Evolutionary conservation across 2,888 invertebrate species (phyloP).

Genomic region (Thyatira batis): DNA sequence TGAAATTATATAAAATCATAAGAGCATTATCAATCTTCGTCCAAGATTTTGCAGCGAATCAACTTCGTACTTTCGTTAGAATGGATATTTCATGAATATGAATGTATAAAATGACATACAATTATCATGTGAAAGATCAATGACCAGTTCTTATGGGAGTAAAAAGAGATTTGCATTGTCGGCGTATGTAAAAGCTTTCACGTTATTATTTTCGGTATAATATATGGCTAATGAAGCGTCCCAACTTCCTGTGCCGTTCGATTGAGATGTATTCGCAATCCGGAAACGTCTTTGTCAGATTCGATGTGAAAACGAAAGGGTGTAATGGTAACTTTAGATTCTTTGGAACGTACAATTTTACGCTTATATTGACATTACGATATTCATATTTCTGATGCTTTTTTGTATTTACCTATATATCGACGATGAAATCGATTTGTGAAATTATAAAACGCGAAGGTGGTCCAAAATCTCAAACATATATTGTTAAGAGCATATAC

Average conservation of each 20-base stretch:
- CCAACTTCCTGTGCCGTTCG: constrained; percentile 64
- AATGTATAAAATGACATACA: neutral
- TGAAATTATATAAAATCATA: too few relatives aligned
- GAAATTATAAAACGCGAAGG: neutral
- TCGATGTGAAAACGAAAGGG: constrained; percentile 60
- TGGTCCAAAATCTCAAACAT: constrained; percentile 7
- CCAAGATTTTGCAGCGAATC: neutral
- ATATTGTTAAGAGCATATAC: too few relatives aligned
- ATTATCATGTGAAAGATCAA: constrained; percentile 3
- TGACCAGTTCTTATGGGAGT: constrained; percentile 3
- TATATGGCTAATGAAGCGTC: constrained; percentile 68
- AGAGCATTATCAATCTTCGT: too few relatives aligned
- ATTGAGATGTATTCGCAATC: constrained; percentile 69
- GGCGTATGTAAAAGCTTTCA: constrained; percentile 56
- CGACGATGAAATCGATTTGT: constrained; percentile 38
- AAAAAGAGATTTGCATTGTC: constrained; percentile 45
- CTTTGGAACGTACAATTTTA: constrained; percentile 42
- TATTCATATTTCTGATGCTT: constrained; percentile 20
- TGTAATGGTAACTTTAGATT: constrained; percentile 41
- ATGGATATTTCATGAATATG: neutral
- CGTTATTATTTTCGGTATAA: constrained; percentile 50
- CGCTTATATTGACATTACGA: constrained; percentile 36
- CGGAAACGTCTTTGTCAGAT: constrained; percentile 68
- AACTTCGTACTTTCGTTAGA: neutral
- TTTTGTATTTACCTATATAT: too few relatives aligned